Evolutionary conservation across 2,888 invertebrate genomes (phyloP), one percentile per base, ranked within the genome.

Genomic region (Scaptomyza caliginosa): DNA sequence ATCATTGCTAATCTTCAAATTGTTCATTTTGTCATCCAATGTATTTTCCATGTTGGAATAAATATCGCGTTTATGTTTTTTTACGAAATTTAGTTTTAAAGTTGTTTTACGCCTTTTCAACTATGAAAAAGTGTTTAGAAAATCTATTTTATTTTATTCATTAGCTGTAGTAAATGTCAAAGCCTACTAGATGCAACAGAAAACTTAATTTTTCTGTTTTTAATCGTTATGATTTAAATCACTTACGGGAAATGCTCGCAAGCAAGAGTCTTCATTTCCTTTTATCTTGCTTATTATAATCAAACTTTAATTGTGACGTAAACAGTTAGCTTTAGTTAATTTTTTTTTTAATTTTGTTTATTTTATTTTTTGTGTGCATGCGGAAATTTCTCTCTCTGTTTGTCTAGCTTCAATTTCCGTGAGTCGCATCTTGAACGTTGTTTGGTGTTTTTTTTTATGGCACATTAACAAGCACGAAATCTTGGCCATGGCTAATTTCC

Each of bases 361-460:
- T 28, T 26, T 26, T 32, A 4, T 64, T 64, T 73, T 68, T 59
- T 65, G 67, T 65, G 67, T 32, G 28, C 39, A 40, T 23, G 8
- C 36, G 19, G 30, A 52, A 57, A 40, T 57, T 67, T 67, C 46
- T 32, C 10, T 10, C 46, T 32, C 4, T 10, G 19, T 58, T 40
- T 40, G 36, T 40, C 11, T 11, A 21, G 43, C 43, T 43, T 39
- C 23, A 19, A 55, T 55, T 67, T 72, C 23, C 43, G 56, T 28
- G 17, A 32, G 3, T 38, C 19, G 42, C 56, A 54, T 42, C 39
- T 43, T 40, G 13, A 13, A 43, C 36, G 17, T n/a, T 17, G n/a
- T n/a, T n/a, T n/a, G n/a, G n/a, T n/a, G n/a, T 38, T 39, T 4
- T 19, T 30, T 71, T 67, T 74, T 51, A 80, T 67, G 81, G 64